Evolutionary conservation across 2,797 vertebrate species (phyloP), one percentile per base, ranked within the genome.

Genomic region (Myiothlypis chrysogaster): DNA sequence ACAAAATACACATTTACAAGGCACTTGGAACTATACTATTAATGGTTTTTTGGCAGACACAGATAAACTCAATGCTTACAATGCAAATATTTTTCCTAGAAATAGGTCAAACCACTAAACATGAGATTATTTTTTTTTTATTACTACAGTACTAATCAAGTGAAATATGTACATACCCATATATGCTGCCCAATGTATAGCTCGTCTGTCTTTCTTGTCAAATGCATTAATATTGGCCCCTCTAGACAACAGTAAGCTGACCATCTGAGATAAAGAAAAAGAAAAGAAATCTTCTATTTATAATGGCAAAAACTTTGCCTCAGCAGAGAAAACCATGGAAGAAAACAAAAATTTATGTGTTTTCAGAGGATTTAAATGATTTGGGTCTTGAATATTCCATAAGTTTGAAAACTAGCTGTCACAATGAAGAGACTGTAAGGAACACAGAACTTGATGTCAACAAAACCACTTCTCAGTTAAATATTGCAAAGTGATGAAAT

Each of bases 201-300:
- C 99, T 90, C 99, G 98, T n/a, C 99, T 98, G 96, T 99, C 99
- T 97, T 99, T 99, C 98, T 99, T 99, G 97, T 99, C 99, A 97
- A 99, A 99, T 87, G 99, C 99, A 95, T 99, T 99, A 96, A 99
- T 99, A 97, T 99, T 99, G 97, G 99, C 99, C 96, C 99, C 99
- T 98, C 99, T 99, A 92, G 99, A 99, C 95, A 99, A 98, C 59
- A 99, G 97, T 64, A 99, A 98, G 96, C 98, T 99, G 97, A 99
- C 99, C 99, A 99, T 99, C 99, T 99, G 96, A 89, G 92, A 90
- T 35, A 83, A 96, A 90, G 49, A 66, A 66, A 87, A 94, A 94
- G 28, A 85, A 82, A 46, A 91, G 1, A 80, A 52, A 83, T 70
- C 18, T 64, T 68, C 23, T 64, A 22, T 14, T 91, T 27, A 57